phyloP scores from a whole-genome alignment of 2,113 vertebrate species.

The Lepisosteus oculatus region DNA sequence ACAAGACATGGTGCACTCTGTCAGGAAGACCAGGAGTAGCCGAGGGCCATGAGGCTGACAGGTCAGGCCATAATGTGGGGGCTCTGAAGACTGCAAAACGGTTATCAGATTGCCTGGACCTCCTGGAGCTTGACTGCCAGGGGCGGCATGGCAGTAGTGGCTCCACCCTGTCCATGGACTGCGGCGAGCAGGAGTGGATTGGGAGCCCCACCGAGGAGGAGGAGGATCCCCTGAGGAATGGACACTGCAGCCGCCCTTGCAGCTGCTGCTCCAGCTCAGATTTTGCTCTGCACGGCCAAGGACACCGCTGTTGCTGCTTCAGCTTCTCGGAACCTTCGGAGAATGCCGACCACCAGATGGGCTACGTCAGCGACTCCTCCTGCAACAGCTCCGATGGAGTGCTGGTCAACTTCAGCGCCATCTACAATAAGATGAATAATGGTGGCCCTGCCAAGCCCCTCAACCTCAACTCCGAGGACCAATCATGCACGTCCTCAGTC shows the following conservation, averaged over 20 bases:
- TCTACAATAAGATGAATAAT: constrained; percentile 87
- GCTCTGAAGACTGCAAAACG: constrained; percentile 40
- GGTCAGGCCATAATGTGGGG: constrained; percentile 26
- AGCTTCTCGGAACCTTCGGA: constrained; percentile 74
- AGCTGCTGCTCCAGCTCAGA: constrained; percentile 67
- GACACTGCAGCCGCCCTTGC: constrained; percentile 53
- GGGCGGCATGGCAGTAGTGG: constrained; percentile 71
- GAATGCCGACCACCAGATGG: constrained; percentile 74
- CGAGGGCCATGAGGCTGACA: constrained; percentile 67
- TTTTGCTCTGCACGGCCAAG: constrained; percentile 23
- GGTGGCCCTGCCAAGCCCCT: constrained; percentile 60
- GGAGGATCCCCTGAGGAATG: constrained; percentile 61
- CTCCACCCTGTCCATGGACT: constrained; percentile 82
- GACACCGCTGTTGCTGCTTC: constrained; percentile 72
- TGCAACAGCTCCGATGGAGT: constrained; percentile 93
- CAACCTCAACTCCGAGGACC: constrained; percentile 79
- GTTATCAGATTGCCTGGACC: constrained; percentile 62
- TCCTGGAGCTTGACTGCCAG: constrained; percentile 68
- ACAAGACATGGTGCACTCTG: constrained; percentile 57
- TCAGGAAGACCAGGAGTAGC: constrained; percentile 50
- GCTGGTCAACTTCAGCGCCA: constrained; percentile 91
- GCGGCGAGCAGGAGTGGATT: constrained; percentile 84
- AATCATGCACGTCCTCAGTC: constrained; percentile 76
- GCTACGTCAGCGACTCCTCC: constrained; percentile 88
- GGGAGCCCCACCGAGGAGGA: constrained; percentile 64